Base-by-base conservation (phyloP, 30 jellyfish, hydroid and myxozoan species). In the Mastigias papua region DNA sequence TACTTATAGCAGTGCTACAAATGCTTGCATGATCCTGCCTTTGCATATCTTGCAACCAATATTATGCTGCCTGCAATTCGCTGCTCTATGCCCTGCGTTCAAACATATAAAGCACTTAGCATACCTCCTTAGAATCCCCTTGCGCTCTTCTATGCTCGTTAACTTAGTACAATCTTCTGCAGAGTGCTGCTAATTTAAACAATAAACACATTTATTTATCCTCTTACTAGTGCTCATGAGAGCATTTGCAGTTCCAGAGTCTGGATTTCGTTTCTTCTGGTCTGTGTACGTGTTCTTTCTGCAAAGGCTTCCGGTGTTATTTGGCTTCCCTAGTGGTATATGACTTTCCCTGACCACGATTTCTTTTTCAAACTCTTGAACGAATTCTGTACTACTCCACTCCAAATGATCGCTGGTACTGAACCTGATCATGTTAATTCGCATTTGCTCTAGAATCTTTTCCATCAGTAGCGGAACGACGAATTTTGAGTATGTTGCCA, bases 381-480 rank as follows among this genome's bases (percentile, higher is more conserved):
- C 30, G 30, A 30, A 26, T 50, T 75, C 19, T 77, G 62, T 16
- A 49, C 6, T 22, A n/a, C 37, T n/a, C 88, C 77, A 77, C 3
- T 77, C 62, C 0, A 30, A 0, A 34, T 77, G 74, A 20, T 51
- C 64, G 9, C 34, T 42, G 13, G 7, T 34, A 10, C 1, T 50
- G 22, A 25, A 16, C 28, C 88, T 51, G 16, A 77, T 77, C 88
- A 77, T 77, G 34, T 77, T 77, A 21, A 51, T 7, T 57, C 77
- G 25, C 22, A 54, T 13, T 4, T 20, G 0, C 31, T 54, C 48
- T 28, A 77, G 77, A 0, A 77, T 25, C 62, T 77, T 77, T 48
- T 57, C 88, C 88, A 77, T 77, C 48, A 77, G 61, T 5, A 77
- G 33, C 5, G 76, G 88, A 26, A 77, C 88, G n/a, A 77, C 88